Evolutionary conservation across 30 jellyfish, hydroid and myxozoan species (phyloP).

Genomic region (Rhopilema esculentum): DNA sequence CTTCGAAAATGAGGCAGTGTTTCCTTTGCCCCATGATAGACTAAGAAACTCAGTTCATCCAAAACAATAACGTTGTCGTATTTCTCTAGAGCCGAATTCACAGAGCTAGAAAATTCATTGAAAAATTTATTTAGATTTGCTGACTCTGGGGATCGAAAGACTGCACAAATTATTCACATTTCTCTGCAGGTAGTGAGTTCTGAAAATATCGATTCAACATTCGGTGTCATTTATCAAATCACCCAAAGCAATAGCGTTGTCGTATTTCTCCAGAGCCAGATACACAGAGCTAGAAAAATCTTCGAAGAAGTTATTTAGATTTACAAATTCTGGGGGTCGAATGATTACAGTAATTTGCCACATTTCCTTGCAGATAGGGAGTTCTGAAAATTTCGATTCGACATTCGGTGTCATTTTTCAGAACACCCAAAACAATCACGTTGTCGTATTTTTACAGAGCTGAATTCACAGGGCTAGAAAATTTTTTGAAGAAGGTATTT

Average conservation of each 20-base stretch:
- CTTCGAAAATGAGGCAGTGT: slow-evolving; percentile 45
- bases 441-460: slow-evolving; percentile 52
- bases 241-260: slow-evolving; percentile 30
- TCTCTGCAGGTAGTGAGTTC: slow-evolving; percentile 24
- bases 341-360: slow-evolving; percentile 8
- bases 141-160: slow-evolving; percentile 43
- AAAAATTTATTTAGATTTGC: slow-evolving; percentile 21
- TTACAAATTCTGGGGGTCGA: slow-evolving; percentile 36
- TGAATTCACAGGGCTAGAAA: not conserved
- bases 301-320: slow-evolving; percentile 9
- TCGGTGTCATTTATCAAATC: no score
- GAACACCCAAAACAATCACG: slow-evolving; percentile 31
- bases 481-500: slow-evolving; percentile 9
- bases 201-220: slow-evolving; percentile 13
- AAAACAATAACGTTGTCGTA: slow-evolving; percentile 33
- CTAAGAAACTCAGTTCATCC: slow-evolving; percentile 29
- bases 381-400: slow-evolving; percentile 24
- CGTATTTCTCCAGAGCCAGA: slow-evolving; percentile 42
- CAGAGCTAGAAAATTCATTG: not conserved
- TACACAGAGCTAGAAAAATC: not conserved
- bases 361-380: slow-evolving; percentile 17
- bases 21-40: slow-evolving; percentile 2
- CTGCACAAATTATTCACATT: slow-evolving; percentile 12
- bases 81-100: slow-evolving; percentile 41
- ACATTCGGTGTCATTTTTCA: no score